Evolutionary conservation across 2,888 invertebrate species (phyloP).

Genomic region (Nymphalis polychloros): DNA sequence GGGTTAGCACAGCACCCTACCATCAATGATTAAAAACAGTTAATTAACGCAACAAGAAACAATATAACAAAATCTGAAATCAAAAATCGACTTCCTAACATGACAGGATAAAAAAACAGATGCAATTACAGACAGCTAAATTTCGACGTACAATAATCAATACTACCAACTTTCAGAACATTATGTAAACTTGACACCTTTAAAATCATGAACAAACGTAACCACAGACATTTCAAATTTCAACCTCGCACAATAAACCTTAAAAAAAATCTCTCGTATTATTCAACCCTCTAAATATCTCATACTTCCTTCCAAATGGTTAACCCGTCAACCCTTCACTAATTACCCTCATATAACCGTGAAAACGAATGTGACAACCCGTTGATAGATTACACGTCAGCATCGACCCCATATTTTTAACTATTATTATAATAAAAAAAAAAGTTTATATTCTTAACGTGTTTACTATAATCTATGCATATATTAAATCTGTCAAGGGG

Average conservation of each 20-base stretch:
- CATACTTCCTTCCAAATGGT: slow-evolving; percentile 18
- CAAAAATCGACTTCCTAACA: too few species aligned
- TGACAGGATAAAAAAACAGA: too few species aligned
- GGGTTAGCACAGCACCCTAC: too few species aligned
- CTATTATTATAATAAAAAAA: slow-evolving; percentile 4
- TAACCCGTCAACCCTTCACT: slow-evolving; percentile 17
- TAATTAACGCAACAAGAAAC: too few species aligned
- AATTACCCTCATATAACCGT: slow-evolving; percentile 29
- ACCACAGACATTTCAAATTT: slow-evolving; percentile 1
- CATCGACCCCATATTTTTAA: background rate
- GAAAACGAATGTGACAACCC: slow-evolving; percentile 23
- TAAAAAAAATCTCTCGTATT: background rate
- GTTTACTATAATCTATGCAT: background rate
- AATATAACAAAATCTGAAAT: too few species aligned
- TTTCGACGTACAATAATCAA: too few species aligned
- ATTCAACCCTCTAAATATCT: background rate
- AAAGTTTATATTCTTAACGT: slow-evolving; percentile 9
- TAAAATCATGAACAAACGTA: too few species aligned
- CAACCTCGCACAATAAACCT: background rate
- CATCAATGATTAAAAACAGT: too few species aligned
- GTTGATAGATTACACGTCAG: slow-evolving; percentile 21
- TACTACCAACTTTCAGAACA: too few species aligned
- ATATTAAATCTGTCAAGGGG: background rate
- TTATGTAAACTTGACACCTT: too few species aligned
- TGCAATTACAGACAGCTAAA: too few species aligned